Percentiles rank a stretch among this genome's conserved stretches.
phyloP scores from a whole-genome alignment of 37 sponge, comb jelly and placozoan genomes.

The Spongilla lacustris region DNA sequence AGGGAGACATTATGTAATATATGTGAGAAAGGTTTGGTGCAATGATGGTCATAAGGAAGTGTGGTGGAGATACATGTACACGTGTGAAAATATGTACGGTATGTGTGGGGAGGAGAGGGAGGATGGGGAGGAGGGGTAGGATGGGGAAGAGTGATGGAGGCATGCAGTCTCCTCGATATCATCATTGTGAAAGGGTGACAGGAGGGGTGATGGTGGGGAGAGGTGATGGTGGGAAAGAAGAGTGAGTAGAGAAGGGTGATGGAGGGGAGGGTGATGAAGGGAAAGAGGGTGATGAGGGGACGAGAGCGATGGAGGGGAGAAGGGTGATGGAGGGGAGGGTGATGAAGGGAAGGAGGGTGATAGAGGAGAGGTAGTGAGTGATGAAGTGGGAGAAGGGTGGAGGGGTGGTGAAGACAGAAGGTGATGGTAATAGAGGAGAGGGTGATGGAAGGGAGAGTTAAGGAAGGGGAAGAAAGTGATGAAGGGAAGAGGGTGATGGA shows the following conservation, averaged over 20 bases:
- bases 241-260: too few relatives aligned
- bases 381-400: not conserved
- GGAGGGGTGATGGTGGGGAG: not conserved
- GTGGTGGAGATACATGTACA: too few relatives aligned
- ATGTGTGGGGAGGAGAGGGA: too few relatives aligned
- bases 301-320: too few relatives aligned
- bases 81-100: too few relatives aligned
- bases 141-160: not conserved
- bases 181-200: not conserved
- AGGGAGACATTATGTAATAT: slow-evolving; percentile 2
- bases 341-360: slow-evolving; percentile 20
- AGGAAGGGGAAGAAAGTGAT: not conserved
- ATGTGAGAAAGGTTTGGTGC: too few relatives aligned
- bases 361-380: not conserved
- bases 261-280: too few relatives aligned
- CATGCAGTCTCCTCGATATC: too few relatives aligned
- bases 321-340: not conserved
- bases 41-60: too few relatives aligned
- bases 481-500: not conserved
- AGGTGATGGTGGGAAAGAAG: not conserved
- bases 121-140: not conserved
- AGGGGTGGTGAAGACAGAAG: not conserved
- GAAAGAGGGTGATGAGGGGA: too few relatives aligned
- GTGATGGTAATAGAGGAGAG: not conserved
- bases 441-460: not conserved